Percentiles rank a stretch among this genome's conserved stretches.
phyloP scores from a whole-genome alignment of 2,797 vertebrate species.

The Pteropus rufus region DNA sequence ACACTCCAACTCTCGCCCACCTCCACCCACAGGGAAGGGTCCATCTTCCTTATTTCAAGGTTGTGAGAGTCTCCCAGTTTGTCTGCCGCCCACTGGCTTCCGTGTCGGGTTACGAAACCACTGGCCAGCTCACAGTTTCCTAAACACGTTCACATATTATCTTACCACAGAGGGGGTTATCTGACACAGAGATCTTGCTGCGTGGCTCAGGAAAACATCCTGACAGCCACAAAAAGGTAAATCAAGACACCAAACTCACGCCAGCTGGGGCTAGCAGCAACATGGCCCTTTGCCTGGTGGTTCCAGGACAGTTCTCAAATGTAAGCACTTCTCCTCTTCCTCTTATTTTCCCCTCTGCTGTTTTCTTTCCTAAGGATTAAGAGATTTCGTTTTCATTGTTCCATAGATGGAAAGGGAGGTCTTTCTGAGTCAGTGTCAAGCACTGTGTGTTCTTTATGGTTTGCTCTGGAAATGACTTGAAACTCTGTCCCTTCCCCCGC shows the following conservation, averaged over 20 bases:
- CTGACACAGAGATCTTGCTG: conserved; percentile 47
- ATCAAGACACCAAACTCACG: background rate
- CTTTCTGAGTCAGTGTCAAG: conserved; percentile 6
- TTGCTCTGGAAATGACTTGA: conserved; percentile 56
- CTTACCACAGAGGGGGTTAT: conserved; percentile 11
- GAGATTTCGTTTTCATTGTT: conserved; percentile 68
- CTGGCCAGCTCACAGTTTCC: conserved; percentile 3
- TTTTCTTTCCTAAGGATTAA: conserved; percentile 67
- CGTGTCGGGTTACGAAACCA: conserved; percentile 10
- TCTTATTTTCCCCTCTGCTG: conserved; percentile 18
- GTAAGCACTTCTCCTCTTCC: conserved; percentile 38
- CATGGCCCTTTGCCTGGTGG: background rate
- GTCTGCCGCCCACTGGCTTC: background rate
- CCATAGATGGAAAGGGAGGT: conserved; percentile 56
- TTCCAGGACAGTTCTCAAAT: background rate
- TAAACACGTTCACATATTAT: conserved; percentile 29
- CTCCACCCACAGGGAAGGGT: background rate
- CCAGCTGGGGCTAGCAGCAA: conserved; percentile 32
- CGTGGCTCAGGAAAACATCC: conserved; percentile 36
- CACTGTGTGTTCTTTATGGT: conserved; percentile 60
- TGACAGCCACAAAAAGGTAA: conserved; percentile 60
- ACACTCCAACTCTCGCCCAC: background rate
- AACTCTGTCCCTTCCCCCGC: background rate
- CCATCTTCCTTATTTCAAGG: background rate
- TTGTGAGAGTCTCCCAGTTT: background rate